Evolutionary conservation across 2,888 invertebrate genomes (phyloP), one percentile per base, ranked within the genome.

Genomic region (Entomobrya proxima): DNA sequence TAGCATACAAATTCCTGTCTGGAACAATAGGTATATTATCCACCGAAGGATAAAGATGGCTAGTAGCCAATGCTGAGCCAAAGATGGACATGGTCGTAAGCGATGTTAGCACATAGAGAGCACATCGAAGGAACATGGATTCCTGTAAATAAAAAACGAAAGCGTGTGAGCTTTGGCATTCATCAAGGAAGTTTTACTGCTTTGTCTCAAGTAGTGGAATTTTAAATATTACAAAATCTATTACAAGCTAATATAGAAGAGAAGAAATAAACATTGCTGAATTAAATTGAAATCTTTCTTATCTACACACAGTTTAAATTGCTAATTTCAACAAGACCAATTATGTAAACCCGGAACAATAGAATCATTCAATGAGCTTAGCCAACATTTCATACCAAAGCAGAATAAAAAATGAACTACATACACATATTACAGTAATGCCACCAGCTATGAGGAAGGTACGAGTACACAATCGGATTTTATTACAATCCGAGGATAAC

Each of bases 1-100:
- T 90, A 27, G 90, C 86, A 85, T 88, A 89, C 50, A 90, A 76
- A 86, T 89, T 89, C 50, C 88, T 74, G 82, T 90, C 90, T 15
- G 89, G 88, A 80, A 86, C 87, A 21, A 88, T 86, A 18, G 89
- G 87, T 52, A 89, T 85, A 67, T 84, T 72, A 13, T 88, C 87
- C 47, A 75, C 83, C 2, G 78, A 74, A 64, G 87, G 86, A 40
- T 82, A 88, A 11, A 88, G 86, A 52, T 88, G 86, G 75, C 87
- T 87, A 9, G 87, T 87, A 44, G 86, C 87, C 40, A 90, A 64
- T 32, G 90, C 89, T 11, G 89, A 89, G 58, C 88, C 89, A 79
- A 90, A 90, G 24, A 89, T 89, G 64, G 88, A 86, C 87, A 88
- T 61, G 24, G 88, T 88, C 24, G 88, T 88, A 24, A 88, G 80